These are phyloP conservation scores for Bombus confusus DNA, from an alignment of 1,140 invertebrate species.

Conservation along the genomic window DNA sequence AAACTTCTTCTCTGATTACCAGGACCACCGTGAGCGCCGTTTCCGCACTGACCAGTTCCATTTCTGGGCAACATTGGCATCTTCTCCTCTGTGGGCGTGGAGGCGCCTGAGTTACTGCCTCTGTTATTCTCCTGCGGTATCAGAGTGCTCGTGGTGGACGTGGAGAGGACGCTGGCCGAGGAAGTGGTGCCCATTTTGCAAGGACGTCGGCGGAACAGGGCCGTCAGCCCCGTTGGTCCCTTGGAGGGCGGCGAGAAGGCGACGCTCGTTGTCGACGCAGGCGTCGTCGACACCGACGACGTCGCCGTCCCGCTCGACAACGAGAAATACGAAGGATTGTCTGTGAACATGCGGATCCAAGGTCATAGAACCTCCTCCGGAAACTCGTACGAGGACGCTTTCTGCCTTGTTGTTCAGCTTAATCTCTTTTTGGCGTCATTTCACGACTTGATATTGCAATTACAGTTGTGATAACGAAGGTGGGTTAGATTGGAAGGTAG, in stretches of 20 bases:
- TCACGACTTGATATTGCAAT: no score
- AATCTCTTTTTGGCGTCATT: background rate
- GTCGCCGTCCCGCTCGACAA: slow-evolving; percentile 73
- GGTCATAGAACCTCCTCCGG: slow-evolving; percentile 28
- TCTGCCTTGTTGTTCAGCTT: background rate
- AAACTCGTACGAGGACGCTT: slow-evolving; percentile 3
- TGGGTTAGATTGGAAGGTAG: background rate
- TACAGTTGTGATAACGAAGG: background rate
- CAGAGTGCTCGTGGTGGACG: slow-evolving; percentile 66
- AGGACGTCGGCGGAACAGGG: slow-evolving; percentile 73
- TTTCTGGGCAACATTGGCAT: slow-evolving; percentile 69
- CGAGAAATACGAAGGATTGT: slow-evolving; percentile 86
- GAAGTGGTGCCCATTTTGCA: slow-evolving; percentile 73
- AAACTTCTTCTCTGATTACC: slow-evolving; percentile 76
- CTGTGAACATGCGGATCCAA: slow-evolving; percentile 78
- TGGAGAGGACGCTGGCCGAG: slow-evolving; percentile 67
- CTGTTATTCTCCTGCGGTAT: slow-evolving; percentile 66
- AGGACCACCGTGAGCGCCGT: background rate
- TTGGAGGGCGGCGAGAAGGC: slow-evolving; percentile 35
- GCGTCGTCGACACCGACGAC: slow-evolving; percentile 55
- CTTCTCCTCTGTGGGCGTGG: slow-evolving; percentile 69
- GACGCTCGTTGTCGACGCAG: slow-evolving; percentile 39
- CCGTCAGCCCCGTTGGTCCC: slow-evolving; percentile 63
- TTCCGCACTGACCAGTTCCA: slow-evolving; percentile 1
- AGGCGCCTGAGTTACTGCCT: slow-evolving; percentile 60